Percentiles rank a stretch among this genome's conserved stretches.
These are phyloP conservation scores for Lasioglossum albipes DNA, from an alignment of 1,140 invertebrate species.

Conservation along the genomic window DNA sequence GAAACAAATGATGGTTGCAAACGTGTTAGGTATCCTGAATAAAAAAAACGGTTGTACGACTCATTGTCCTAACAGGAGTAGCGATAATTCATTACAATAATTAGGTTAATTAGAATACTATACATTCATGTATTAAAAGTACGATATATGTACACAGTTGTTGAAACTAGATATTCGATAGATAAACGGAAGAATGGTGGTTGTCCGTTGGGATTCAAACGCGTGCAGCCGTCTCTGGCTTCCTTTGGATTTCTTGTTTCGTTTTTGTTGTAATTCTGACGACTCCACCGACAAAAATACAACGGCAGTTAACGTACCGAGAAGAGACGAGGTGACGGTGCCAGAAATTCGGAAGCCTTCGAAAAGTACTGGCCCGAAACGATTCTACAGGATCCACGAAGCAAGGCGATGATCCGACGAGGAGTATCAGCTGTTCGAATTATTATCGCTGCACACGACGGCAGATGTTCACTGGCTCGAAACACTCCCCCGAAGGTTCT, in stretches of 20 bases:
- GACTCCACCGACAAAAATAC: not conserved
- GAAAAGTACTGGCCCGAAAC: slow-evolving; percentile 14
- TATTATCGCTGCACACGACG: slow-evolving; percentile 77
- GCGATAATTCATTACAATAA: too few relatives aligned
- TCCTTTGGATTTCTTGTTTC: not conserved
- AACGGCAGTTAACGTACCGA: not conserved
- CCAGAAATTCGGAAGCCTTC: not conserved
- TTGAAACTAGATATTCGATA: not conserved
- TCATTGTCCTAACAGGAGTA: too few relatives aligned
- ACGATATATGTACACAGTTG: too few relatives aligned
- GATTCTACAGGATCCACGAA: slow-evolving; percentile 57
- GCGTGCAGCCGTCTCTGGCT: not conserved
- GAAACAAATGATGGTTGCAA: too few relatives aligned
- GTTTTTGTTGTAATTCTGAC: not conserved
- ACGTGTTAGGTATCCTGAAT: too few relatives aligned
- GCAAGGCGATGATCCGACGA: slow-evolving; percentile 70
- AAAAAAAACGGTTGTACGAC: too few relatives aligned
- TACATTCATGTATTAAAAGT: too few relatives aligned
- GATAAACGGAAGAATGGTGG: not conserved
- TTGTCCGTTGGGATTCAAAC: not conserved
- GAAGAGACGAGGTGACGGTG: not conserved
- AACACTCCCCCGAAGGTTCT: slow-evolving; percentile 68
- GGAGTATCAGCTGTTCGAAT: slow-evolving; percentile 80
- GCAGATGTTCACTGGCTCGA: slow-evolving; percentile 77
- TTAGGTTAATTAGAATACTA: too few relatives aligned